Percentiles rank a stretch among this genome's conserved stretches.
phyloP scores from a whole-genome alignment of 2,797 vertebrate genomes.

The Sebastes trivittatus region DNA sequence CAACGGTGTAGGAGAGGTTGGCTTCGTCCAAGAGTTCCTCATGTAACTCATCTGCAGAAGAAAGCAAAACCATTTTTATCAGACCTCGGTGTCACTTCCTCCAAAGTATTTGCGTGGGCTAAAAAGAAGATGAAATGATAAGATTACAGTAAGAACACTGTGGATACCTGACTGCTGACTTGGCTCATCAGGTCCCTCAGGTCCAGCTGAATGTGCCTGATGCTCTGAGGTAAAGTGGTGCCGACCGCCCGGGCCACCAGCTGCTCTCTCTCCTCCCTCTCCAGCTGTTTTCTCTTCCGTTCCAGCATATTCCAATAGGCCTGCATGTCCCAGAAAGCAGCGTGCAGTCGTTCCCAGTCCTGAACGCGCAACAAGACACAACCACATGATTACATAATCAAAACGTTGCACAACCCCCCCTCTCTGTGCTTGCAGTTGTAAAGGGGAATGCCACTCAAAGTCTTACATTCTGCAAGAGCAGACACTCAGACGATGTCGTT shows the following conservation, averaged over 20 bases:
- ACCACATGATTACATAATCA: conserved; percentile 7
- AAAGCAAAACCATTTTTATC: conserved; percentile 21
- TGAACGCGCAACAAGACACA: conserved; percentile 46
- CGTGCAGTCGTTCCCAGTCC: conserved; percentile 77
- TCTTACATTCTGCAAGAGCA: conserved; percentile 31
- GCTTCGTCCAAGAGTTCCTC: conserved; percentile 22
- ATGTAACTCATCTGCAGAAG: conserved; percentile 62
- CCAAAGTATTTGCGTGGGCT: not conserved
- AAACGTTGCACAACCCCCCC: not conserved
- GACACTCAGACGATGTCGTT: not conserved
- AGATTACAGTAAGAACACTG: not conserved
- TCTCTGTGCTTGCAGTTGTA: not conserved
- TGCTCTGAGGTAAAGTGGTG: conserved; percentile 47
- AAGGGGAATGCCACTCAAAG: conserved; percentile 57
- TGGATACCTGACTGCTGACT: conserved; percentile 74
- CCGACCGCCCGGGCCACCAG: not conserved
- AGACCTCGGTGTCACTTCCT: conserved; percentile 34
- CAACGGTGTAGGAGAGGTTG: not conserved
- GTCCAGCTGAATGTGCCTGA: conserved; percentile 76
- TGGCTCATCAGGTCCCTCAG: conserved; percentile 80
- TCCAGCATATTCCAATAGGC: conserved; percentile 78
- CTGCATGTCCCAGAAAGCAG: conserved; percentile 68
- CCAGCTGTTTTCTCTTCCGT: conserved; percentile 70
- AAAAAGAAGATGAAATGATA: not conserved
- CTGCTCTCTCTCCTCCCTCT: conserved; percentile 22